Evolutionary conservation across 2,797 vertebrate species (phyloP), one percentile per base, ranked within the genome.

Genomic region (Sparidentex hasta): DNA sequence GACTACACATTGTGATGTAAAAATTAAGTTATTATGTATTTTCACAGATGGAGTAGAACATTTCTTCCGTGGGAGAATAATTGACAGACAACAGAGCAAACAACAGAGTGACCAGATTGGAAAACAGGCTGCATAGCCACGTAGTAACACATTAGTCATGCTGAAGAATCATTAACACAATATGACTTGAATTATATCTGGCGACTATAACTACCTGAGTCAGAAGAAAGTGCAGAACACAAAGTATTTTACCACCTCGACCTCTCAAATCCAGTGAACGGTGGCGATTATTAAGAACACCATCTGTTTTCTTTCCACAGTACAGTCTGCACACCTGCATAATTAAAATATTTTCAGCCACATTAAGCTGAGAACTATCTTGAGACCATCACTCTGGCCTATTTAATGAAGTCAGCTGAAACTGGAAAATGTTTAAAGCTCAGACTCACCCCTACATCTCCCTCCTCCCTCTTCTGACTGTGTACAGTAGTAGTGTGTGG

Each of bases 401-500:
- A 44, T 80, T 80, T 89, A 86, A 83, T 78, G 73, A 82, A 83
- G 80, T 83, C 70, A 68, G 67, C 80, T 54, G 64, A 84, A 83
- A 43, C 70, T 71, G 50, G 59, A 71, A 80, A 80, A 86, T 85
- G 81, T 88, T 84, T 41, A 61, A 54, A 82, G 80, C 74, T 50
- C 72, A 66, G 54, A 20, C 74, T 64, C 38, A 6, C 69, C 58
- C 48, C 79, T 74, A 73, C 43, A 65, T 38, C 52, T 68, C 50
- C 50, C 58, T 71, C 58, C 1, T 57, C 67, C 75, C 58, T 71
- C 58, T 1, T 57, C 67, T 74, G 59, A 75, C 76, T 74, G 63
- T 83, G 67, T 85, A 80, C 75, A 78, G 85, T 90, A 81, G 88
- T 86, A 87, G 70, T 77, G 84, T 82, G 93, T 94, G 83, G 92